phyloP scores from a whole-genome alignment of 1,140 invertebrate genomes.

The Drosophila baimaii region DNA sequence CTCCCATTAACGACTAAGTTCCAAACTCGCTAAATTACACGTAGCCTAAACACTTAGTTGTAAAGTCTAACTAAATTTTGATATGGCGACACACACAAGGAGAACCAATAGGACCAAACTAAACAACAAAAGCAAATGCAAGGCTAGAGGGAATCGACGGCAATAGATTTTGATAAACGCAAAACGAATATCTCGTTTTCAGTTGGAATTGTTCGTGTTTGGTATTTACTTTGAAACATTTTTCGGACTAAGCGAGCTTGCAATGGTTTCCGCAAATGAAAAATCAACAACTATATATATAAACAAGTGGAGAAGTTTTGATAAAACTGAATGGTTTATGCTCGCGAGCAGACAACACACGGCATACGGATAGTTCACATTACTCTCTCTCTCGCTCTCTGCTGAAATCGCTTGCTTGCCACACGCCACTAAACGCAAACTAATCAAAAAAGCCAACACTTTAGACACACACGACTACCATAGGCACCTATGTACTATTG shows the following conservation, averaged over 20 bases:
- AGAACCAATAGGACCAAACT: slow-evolving; percentile 80
- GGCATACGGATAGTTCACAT: slow-evolving; percentile 21
- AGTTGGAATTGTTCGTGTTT: slow-evolving; percentile 33
- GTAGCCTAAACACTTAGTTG: slow-evolving; percentile 55
- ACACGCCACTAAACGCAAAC: slow-evolving; percentile 59
- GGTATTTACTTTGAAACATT: slow-evolving; percentile 22
- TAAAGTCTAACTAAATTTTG: slow-evolving; percentile 69
- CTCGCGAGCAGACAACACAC: too few species aligned
- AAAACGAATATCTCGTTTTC: slow-evolving; percentile 21
- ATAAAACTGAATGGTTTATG: slow-evolving; percentile 29
- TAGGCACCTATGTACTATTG: slow-evolving; percentile 49
- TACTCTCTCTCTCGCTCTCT: slow-evolving; percentile 52
- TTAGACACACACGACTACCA: slow-evolving; percentile 26
- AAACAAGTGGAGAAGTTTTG: slow-evolving; percentile 45
- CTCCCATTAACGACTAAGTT: slow-evolving; percentile 50
- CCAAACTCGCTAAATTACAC: slow-evolving; percentile 43
- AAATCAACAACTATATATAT: slow-evolving; percentile 52
- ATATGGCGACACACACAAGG: slow-evolving; percentile 32
- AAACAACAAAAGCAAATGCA: slow-evolving; percentile 48
- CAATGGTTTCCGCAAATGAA: slow-evolving; percentile 75
- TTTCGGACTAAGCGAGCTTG: slow-evolving; percentile 72
- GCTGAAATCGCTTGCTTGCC: slow-evolving; percentile 75
- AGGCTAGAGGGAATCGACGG: slow-evolving; percentile 42
- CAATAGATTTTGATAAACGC: slow-evolving; percentile 62
- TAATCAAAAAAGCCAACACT: slow-evolving; percentile 62